These are phyloP conservation scores for Protobothrops flavoviridis DNA, from an alignment of 2,113 vertebrate genomes.

Conservation along the genomic window DNA sequence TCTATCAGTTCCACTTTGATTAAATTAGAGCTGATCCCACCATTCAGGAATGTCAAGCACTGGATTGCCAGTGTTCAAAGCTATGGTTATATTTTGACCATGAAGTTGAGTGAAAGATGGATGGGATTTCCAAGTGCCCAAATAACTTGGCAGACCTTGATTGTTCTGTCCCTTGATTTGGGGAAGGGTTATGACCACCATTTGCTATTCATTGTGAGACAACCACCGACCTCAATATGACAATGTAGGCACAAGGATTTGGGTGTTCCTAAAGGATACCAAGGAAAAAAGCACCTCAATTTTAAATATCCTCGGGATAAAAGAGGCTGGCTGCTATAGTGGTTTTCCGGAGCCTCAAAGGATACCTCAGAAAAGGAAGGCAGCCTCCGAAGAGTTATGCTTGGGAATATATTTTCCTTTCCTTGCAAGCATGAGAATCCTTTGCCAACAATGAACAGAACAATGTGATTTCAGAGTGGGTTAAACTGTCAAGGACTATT, in stretches of 20 bases:
- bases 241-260: not conserved
- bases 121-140: not conserved
- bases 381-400: not conserved
- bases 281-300: too few species aligned
- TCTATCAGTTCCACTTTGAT: not conserved
- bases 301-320: not conserved
- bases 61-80: not conserved
- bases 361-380: not conserved
- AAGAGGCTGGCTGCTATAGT: not conserved
- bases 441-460: slow-evolving; percentile 3
- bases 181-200: not conserved
- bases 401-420: slow-evolving; percentile 21
- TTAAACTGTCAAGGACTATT: not conserved
- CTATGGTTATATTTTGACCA: not conserved
- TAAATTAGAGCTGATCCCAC: not conserved
- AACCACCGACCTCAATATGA: not conserved
- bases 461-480: not conserved
- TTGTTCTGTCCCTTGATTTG: not conserved
- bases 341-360: not conserved
- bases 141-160: not conserved
- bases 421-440: not conserved
- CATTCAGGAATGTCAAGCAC: not conserved
- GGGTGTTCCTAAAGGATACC: not conserved
- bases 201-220: not conserved
- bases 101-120: not conserved